phyloP scores from a whole-genome alignment of 30 jellyfish, hydroid and myxozoan genomes.

The Mastigias papua region DNA sequence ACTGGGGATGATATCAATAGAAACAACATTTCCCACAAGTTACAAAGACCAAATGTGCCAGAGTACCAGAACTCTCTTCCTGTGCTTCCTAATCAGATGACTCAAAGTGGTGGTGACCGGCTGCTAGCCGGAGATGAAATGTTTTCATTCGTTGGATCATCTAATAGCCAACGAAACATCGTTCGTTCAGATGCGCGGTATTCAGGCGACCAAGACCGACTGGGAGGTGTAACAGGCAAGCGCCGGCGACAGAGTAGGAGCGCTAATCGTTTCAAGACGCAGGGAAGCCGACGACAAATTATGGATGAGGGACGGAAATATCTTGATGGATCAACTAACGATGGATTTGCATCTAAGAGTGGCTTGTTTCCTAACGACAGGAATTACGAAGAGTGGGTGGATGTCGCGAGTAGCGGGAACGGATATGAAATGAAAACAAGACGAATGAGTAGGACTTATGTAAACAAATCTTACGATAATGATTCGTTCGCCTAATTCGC shows the following conservation, averaged over 20 bases:
- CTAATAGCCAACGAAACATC: neutral
- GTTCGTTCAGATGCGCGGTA: no score
- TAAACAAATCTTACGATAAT: neutral
- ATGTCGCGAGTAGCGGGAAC: neutral
- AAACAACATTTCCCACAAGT: neutral
- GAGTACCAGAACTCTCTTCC: neutral
- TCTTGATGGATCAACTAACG: neutral
- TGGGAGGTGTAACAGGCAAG: neutral
- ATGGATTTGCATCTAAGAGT: neutral
- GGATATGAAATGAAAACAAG: constrained; percentile 2
- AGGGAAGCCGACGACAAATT: neutral
- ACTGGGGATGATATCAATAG: neutral
- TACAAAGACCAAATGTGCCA: neutral
- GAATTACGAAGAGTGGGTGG: neutral
- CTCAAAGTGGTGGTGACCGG: neutral
- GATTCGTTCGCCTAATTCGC: neutral
- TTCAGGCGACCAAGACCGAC: neutral
- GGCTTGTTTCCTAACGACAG: neutral
- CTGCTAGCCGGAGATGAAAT: neutral
- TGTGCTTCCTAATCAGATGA: neutral
- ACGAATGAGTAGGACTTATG: neutral
- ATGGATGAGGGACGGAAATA: neutral
- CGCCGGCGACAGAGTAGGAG: neutral
- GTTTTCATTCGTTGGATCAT: no score
- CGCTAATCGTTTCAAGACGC: neutral